These are phyloP conservation scores for Eonycteris spelaea DNA, from an alignment of 2,113 vertebrate genomes.

Conservation along the genomic window DNA sequence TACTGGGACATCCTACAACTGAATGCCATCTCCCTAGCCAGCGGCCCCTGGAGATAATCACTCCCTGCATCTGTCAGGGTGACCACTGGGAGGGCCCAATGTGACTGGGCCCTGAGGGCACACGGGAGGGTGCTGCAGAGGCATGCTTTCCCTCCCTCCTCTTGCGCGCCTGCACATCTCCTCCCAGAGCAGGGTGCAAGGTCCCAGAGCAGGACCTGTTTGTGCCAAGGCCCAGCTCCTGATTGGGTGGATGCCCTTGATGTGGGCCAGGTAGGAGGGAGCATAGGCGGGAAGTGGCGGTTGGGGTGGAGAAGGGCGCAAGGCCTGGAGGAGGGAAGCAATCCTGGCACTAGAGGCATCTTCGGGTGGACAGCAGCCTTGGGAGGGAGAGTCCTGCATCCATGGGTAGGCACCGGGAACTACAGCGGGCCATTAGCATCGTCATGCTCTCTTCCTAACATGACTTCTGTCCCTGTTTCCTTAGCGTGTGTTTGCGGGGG, in stretches of 20 bases:
- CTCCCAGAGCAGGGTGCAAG: background rate
- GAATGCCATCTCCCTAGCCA: background rate
- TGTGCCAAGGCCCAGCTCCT: constrained; percentile 28
- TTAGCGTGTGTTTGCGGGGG: background rate
- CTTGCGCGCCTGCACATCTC: background rate
- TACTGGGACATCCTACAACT: background rate
- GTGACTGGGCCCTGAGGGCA: background rate
- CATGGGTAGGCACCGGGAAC: constrained; percentile 63
- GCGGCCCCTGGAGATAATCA: background rate
- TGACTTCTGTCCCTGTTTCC: background rate
- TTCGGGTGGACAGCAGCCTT: constrained; percentile 26
- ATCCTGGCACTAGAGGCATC: constrained; percentile 56
- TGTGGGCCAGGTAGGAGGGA: constrained; percentile 32
- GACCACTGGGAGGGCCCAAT: background rate
- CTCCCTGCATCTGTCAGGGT: background rate
- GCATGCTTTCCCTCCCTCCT: background rate
- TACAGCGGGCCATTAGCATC: background rate
- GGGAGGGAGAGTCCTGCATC: constrained; percentile 49
- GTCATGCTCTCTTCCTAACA: background rate
- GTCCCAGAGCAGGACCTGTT: constrained; percentile 69
- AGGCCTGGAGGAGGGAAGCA: background rate
- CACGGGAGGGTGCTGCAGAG: background rate
- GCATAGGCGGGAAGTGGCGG: background rate
- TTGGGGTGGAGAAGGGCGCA: constrained; percentile 5
- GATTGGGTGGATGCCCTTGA: constrained; percentile 51